These are phyloP conservation scores for Tauraco erythrolophus DNA, from an alignment of 2,113 vertebrate genomes.

Conservation along the genomic window DNA sequence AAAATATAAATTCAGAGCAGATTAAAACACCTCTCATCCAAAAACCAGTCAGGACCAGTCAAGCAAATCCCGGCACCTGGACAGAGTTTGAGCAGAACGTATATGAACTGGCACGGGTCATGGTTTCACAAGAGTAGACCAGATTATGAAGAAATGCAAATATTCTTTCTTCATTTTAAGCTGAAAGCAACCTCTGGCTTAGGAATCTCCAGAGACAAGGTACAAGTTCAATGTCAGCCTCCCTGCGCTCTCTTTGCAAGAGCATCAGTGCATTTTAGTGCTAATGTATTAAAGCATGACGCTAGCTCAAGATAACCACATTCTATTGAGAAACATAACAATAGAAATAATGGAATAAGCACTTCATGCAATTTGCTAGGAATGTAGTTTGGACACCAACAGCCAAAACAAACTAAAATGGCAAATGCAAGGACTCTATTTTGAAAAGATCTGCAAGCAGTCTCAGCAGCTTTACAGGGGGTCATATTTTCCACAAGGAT, in stretches of 20 bases:
- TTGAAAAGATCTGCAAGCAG: slow-evolving; percentile 71
- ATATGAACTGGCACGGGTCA: slow-evolving; percentile 26
- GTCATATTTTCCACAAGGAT: slow-evolving; percentile 72
- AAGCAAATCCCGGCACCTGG: slow-evolving; percentile 43
- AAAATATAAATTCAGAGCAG: slow-evolving; percentile 53
- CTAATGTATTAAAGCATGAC: slow-evolving; percentile 55
- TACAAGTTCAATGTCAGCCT: slow-evolving; percentile 38
- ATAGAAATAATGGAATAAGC: slow-evolving; percentile 73
- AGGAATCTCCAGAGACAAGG: not conserved
- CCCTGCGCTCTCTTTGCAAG: slow-evolving; percentile 10
- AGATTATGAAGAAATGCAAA: slow-evolving; percentile 28
- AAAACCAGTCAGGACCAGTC: slow-evolving; percentile 46
- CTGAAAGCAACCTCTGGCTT: not conserved
- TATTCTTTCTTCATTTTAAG: slow-evolving; percentile 31
- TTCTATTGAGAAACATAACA: slow-evolving; percentile 71
- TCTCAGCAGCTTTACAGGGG: slow-evolving; percentile 52
- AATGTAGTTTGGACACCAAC: slow-evolving; percentile 71
- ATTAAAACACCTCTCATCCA: slow-evolving; percentile 49
- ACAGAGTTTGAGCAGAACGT: slow-evolving; percentile 15
- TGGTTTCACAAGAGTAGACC: not conserved
- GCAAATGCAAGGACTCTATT: slow-evolving; percentile 71
- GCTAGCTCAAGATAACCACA: slow-evolving; percentile 69
- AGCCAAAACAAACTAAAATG: slow-evolving; percentile 75
- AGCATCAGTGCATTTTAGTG: slow-evolving; percentile 24
- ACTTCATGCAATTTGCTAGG: slow-evolving; percentile 69